Base-by-base conservation (phyloP, 1,140 invertebrate genomes). In the Gryon sp. region DNA sequence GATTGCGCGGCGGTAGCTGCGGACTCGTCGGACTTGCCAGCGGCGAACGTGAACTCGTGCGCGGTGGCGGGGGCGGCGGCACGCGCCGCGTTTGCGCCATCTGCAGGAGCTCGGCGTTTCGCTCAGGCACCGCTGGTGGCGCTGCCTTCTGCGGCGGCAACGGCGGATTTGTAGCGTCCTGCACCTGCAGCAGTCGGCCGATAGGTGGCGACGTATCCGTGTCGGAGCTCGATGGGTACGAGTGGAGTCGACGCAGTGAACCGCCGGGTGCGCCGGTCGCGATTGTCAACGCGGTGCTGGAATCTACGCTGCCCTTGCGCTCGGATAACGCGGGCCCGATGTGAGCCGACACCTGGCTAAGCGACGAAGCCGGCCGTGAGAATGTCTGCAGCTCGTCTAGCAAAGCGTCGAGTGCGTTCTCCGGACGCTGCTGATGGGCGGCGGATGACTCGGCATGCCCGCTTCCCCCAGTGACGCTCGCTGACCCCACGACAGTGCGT, bases 331-430 rank as follows among this genome's bases (percentile, higher is more conserved):
- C 84, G 65, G 22, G 36, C 30, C 36, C 32, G 14, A n/a, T n/a
- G n/a, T 22, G 57, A 2, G 59, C 46, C 0, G 83, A 79, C 6
- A 78, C 75, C 53, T 88, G 86, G 9, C 82, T 81, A 9, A 86
- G 65, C 52, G 85, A 81, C 8, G 86, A 87, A 40, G 88, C 89
- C 72, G 94, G 94, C 76, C 93, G 92, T 19, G 93, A 92, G 85
- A 96, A 96, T 6, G 95, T 96, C 85, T 96, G 94, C 41, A 97
- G 90, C 87, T 97, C 96, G 84, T 97, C 95, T 95, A 97, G 87
- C 93, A 97, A 88, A 93, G 95, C 94, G 93, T 97, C 95, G 93
- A 97, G 94, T 92, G 95, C 94, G 93, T 96, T 97, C 93, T 96
- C 95, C 91, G 93, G 89, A 91, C 93, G 92, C 89, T 92, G 89